A percentile compares a stretch with the other conserved stretches of the same genome.
Evolutionary conservation across 1,140 invertebrate genomes (phyloP).

Genomic region (Mycetomoellerius zeteki): DNA sequence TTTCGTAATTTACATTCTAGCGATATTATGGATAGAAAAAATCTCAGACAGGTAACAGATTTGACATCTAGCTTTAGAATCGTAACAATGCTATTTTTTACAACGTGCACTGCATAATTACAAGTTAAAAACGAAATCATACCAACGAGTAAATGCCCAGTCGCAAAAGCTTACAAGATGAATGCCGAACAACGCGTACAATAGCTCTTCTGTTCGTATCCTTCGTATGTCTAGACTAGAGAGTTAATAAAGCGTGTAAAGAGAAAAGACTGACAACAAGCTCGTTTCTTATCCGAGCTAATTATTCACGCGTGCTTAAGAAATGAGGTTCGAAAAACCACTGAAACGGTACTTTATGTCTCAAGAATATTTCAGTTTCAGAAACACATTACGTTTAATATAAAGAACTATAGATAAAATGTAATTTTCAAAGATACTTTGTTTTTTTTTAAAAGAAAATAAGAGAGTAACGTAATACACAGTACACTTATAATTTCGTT

Average conservation of each 20-base stretch:
- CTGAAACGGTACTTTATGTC: not conserved
- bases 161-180: constrained; percentile 51
- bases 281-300: constrained; percentile 74
- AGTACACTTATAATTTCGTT: not conserved
- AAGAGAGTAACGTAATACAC: not conserved
- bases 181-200: constrained; percentile 61
- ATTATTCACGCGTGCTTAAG: constrained; percentile 79
- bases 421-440: not conserved
- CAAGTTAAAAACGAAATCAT: constrained; percentile 52
- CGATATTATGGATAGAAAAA: not conserved
- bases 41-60: not conserved
- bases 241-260: constrained; percentile 82
- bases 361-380: constrained; percentile 25
- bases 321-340: constrained; percentile 62
- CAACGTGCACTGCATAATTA: constrained; percentile 36
- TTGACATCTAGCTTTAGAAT: not conserved
- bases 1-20: not conserved
- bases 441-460: no score
- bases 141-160: constrained; percentile 23
- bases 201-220: constrained; percentile 78
- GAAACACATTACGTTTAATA: not conserved
- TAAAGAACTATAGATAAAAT: not conserved
- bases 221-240: constrained; percentile 71
- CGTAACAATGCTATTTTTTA: constrained; percentile 24
- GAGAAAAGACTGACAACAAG: constrained; percentile 77